phyloP scores from a whole-genome alignment of 2,797 vertebrate species.

The Acanthis flammea region DNA sequence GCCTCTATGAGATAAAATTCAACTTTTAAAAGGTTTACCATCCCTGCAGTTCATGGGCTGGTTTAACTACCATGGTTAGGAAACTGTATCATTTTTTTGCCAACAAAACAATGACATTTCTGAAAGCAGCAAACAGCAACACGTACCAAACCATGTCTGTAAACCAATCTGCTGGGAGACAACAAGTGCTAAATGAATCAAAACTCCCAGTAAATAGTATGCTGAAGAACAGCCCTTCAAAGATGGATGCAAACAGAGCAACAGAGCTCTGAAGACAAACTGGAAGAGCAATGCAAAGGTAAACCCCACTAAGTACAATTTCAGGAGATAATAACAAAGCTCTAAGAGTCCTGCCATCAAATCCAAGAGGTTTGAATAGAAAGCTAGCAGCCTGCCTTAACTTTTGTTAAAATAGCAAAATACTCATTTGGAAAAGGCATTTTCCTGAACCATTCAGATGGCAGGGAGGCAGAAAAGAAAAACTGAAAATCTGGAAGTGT shows the following conservation, averaged over 20 bases:
- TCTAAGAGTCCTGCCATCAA: not conserved
- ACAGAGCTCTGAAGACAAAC: not conserved
- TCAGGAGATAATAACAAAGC: not conserved
- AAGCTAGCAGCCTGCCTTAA: not conserved
- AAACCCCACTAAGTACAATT: not conserved
- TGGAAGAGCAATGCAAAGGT: not conserved
- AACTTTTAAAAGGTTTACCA: constrained; percentile 1
- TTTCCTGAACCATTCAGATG: not conserved
- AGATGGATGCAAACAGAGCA: not conserved
- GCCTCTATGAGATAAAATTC: not conserved
- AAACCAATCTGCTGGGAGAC: constrained; percentile 25
- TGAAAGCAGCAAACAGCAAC: not conserved
- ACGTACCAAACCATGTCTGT: not conserved
- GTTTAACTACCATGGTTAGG: not conserved
- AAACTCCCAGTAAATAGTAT: not conserved
- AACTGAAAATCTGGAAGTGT: not conserved
- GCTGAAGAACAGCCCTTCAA: not conserved
- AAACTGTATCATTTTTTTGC: not conserved
- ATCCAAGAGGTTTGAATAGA: not conserved
- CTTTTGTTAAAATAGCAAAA: not conserved
- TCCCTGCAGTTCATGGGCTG: not conserved
- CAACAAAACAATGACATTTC: not conserved
- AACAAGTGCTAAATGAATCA: not conserved
- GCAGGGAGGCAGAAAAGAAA: not conserved
- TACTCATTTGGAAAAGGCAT: not conserved